Percentiles rank a stretch among this genome's conserved stretches.
Evolutionary conservation across 2,888 invertebrate species (phyloP).

Genomic region (Bedellia somnulentella): DNA sequence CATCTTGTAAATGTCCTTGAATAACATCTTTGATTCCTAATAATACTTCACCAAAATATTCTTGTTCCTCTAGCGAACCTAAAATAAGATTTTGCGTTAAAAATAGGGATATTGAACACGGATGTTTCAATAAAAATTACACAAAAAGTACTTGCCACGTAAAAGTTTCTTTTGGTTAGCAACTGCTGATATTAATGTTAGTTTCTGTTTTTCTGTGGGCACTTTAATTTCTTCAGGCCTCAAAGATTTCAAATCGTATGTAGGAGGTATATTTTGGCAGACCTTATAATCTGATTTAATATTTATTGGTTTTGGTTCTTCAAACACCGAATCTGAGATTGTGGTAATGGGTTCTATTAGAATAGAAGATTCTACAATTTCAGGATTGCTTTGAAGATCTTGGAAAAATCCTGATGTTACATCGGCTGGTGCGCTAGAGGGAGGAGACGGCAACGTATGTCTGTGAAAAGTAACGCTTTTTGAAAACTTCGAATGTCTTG

Average conservation of each 20-base stretch:
- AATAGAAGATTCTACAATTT: slow-evolving; percentile 11
- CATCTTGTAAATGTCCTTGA: slow-evolving; percentile 71
- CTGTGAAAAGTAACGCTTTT: slow-evolving; percentile 89
- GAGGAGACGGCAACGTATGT: slow-evolving; percentile 82
- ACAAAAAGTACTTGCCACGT: slow-evolving; percentile 36
- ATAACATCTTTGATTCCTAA: slow-evolving; percentile 81
- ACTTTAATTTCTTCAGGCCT: slow-evolving; percentile 56
- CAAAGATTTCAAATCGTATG: slow-evolving; percentile 35
- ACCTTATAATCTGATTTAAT: slow-evolving; percentile 29
- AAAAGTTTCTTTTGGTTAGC: slow-evolving; percentile 62
- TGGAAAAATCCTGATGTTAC: slow-evolving; percentile 28
- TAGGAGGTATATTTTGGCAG: slow-evolving; percentile 12
- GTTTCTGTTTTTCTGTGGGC: slow-evolving; percentile 57
- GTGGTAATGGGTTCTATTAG: background rate
- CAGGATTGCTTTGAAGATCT: too few species aligned
- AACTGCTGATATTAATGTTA: slow-evolving; percentile 58
- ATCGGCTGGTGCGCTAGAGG: slow-evolving; percentile 51
- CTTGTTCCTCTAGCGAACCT: slow-evolving; percentile 74
- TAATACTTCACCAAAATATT: slow-evolving; percentile 79
- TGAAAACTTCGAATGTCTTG: slow-evolving; percentile 82
- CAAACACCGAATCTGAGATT: background rate
- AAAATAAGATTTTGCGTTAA: too few species aligned
- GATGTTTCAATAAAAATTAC: background rate
- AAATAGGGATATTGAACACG: too few species aligned
- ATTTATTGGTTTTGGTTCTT: slow-evolving; percentile 2